Conservation (phyloP, 1,140 invertebrate genomes). For the Stegodyphus dumicola region DNA sequence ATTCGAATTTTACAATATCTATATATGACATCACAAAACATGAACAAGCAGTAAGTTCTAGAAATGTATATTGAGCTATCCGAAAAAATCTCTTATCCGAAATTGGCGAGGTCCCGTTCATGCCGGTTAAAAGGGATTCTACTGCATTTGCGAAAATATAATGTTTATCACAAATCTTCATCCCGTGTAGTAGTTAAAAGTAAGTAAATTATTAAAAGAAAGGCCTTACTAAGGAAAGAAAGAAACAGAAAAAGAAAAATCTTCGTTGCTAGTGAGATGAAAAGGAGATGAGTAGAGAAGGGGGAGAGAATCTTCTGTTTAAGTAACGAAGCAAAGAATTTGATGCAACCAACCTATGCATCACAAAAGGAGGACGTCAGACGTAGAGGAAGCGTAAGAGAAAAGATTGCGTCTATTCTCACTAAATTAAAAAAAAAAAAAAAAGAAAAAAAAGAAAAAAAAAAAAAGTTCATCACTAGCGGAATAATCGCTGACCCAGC, state of each 20-base stretch:
- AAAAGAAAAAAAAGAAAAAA: slow-evolving; percentile 3
- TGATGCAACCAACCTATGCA: slow-evolving; percentile 14
- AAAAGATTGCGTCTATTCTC: slow-evolving; percentile 43
- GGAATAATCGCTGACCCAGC: slow-evolving; percentile 56
- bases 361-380: slow-evolving; percentile 37
- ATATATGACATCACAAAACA: too few species aligned
- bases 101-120: too few species aligned
- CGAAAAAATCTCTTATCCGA: too few species aligned
- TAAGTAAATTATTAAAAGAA: background rate
- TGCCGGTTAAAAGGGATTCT: too few species aligned
- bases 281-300: background rate
- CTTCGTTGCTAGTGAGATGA: background rate
- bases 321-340: slow-evolving; percentile 30
- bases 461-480: slow-evolving; percentile 43
- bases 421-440: slow-evolving; percentile 47
- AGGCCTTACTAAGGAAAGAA: background rate
- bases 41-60: too few species aligned
- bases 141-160: too few species aligned
- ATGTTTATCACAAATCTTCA: too few species aligned
- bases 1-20: too few species aligned
- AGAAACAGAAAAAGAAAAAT: background rate
- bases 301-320: background rate
- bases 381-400: background rate
- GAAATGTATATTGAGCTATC: too few species aligned
- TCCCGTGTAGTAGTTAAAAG: background rate